Percentiles rank a stretch among this genome's conserved stretches.
These are phyloP conservation scores for Taenioides sp. DNA, from an alignment of 2,797 vertebrate genomes.

Conservation along the genomic window DNA sequence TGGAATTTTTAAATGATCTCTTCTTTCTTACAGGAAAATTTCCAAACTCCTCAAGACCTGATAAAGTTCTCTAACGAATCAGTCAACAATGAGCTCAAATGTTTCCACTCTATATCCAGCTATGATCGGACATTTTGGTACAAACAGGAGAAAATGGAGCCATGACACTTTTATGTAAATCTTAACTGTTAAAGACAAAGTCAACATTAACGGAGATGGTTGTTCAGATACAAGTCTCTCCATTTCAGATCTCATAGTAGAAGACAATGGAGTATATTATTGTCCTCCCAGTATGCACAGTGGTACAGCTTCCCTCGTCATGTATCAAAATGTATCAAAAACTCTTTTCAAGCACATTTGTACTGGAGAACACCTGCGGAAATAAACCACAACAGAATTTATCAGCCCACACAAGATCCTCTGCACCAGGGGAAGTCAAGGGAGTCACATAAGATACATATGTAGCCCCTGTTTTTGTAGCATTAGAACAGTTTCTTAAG, in stretches of 20 bases:
- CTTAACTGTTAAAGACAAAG: slow-evolving; percentile 27
- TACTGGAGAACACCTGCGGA: slow-evolving; percentile 30
- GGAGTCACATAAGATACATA: too few relatives aligned
- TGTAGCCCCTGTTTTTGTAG: too few relatives aligned
- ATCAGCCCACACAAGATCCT: not conserved
- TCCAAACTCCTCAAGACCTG: slow-evolving; percentile 30
- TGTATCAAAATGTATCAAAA: slow-evolving; percentile 50
- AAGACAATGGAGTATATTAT: slow-evolving; percentile 51
- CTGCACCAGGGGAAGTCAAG: not conserved
- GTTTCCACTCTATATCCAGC: slow-evolving; percentile 19
- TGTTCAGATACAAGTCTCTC: slow-evolving; percentile 10
- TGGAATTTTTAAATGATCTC: not conserved
- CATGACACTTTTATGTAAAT: slow-evolving; percentile 18
- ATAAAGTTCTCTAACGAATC: slow-evolving; percentile 13
- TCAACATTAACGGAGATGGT: slow-evolving; percentile 34
- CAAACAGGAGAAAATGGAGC: slow-evolving; percentile 35
- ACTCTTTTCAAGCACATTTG: not conserved
- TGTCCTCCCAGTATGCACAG: slow-evolving; percentile 54
- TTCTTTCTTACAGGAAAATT: slow-evolving; percentile 13
- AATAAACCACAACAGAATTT: not conserved
- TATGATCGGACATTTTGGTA: slow-evolving; percentile 48
- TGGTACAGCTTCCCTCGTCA: slow-evolving; percentile 17
- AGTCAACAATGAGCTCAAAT: too few relatives aligned
- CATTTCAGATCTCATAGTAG: slow-evolving; percentile 15
- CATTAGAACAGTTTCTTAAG: too few relatives aligned